Evolutionary conservation across 2,888 invertebrate species (phyloP).

Genomic region (Scaptomyza parva): DNA sequence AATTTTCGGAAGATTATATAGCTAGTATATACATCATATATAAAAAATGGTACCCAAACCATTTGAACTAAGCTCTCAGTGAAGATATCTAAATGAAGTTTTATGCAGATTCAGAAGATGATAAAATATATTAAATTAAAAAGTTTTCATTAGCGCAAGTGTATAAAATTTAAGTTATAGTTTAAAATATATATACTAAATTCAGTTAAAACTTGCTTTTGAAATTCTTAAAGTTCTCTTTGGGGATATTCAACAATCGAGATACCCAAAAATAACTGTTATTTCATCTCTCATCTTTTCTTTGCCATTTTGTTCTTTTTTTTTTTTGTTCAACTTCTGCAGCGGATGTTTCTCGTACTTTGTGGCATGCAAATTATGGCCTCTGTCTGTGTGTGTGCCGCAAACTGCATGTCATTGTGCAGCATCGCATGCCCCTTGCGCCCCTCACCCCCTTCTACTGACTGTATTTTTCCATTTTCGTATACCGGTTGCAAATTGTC

Average conservation of each 20-base stretch:
- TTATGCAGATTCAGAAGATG: too few relatives aligned
- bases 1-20: too few relatives aligned
- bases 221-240: background rate
- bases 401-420: slow-evolving; percentile 36
- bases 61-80: too few relatives aligned
- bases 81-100: too few relatives aligned
- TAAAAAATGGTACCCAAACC: too few relatives aligned
- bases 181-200: too few relatives aligned
- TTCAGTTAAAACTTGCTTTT: too few relatives aligned
- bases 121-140: too few relatives aligned
- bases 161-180: too few relatives aligned
- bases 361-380: slow-evolving; percentile 27
- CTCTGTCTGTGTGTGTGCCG: slow-evolving; percentile 17
- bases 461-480: background rate
- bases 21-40: too few relatives aligned
- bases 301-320: background rate
- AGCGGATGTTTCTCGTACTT: slow-evolving; percentile 13
- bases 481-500: slow-evolving; percentile 51
- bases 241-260: background rate
- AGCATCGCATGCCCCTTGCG: background rate
- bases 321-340: slow-evolving; percentile 23
- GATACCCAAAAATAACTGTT: background rate
- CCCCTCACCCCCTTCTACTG: background rate
- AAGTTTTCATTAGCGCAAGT: too few relatives aligned
- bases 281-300: background rate